A percentile compares a stretch with the other conserved stretches of the same genome.
Evolutionary conservation across 2,797 vertebrate genomes (phyloP).

Genomic region (Ceryle rudis): DNA sequence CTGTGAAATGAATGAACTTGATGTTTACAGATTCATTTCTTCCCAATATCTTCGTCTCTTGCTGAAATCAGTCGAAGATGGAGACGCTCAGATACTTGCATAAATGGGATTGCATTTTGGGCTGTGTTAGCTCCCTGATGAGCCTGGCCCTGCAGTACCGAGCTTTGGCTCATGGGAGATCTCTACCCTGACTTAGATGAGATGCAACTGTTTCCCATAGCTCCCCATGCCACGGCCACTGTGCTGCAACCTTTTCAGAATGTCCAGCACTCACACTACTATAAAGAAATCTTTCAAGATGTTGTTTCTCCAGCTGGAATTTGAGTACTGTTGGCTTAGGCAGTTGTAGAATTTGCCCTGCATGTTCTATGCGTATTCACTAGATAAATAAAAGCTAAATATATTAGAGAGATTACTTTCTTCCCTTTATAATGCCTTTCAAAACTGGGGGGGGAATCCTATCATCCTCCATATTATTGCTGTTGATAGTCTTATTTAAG

Average conservation of each 20-base stretch:
- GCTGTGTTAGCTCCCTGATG: not conserved
- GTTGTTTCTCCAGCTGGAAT: not conserved
- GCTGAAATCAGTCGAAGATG: not conserved
- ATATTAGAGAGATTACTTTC: not conserved
- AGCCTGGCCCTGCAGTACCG: not conserved
- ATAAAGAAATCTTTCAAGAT: not conserved
- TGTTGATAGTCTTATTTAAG: not conserved
- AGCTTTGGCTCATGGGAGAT: not conserved
- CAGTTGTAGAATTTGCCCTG: not conserved
- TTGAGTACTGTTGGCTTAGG: not conserved
- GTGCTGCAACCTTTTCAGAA: not conserved
- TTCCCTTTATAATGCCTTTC: not conserved
- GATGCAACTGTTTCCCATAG: not conserved
- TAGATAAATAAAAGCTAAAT: not conserved
- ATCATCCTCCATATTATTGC: not conserved
- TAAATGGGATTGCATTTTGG: not conserved
- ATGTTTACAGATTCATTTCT: not conserved
- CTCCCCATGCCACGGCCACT: not conserved
- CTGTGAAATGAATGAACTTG: not conserved
- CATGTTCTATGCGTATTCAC: not conserved
- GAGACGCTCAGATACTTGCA: not conserved
- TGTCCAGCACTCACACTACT: not conserved
- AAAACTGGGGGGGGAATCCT: fast-evolving
- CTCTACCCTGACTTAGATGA: not conserved
- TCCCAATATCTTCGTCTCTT: not conserved